Percentiles rank a stretch among this genome's conserved stretches.
Evolutionary conservation across 2,888 invertebrate genomes (phyloP).

Genomic region (Incurvaria masculella): DNA sequence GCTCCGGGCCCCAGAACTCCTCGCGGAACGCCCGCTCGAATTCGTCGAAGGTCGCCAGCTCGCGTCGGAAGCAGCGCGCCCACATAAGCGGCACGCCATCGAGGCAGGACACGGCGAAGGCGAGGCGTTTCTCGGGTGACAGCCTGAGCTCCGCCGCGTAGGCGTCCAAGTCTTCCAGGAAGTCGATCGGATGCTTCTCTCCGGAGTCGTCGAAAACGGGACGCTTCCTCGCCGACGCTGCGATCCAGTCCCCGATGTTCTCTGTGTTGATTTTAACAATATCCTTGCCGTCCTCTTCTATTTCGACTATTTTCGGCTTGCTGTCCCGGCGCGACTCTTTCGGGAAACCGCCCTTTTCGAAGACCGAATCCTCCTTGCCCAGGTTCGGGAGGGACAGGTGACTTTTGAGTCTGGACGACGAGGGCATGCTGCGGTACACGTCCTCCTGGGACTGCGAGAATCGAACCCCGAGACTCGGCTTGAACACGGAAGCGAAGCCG

Average conservation of each 20-base stretch:
- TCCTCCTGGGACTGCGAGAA: conserved; percentile 49
- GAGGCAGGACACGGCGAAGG: conserved; percentile 44
- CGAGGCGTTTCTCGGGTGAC: conserved; percentile 36
- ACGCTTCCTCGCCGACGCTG: conserved; percentile 39
- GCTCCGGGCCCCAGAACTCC: conserved; percentile 46
- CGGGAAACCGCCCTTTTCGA: conserved; percentile 25
- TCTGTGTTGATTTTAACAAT: conserved; percentile 35
- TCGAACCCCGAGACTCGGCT: conserved; percentile 44
- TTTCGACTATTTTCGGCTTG: conserved; percentile 36
- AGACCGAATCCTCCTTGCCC: conserved; percentile 31
- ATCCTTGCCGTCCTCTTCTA: conserved; percentile 30
- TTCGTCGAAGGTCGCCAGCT: conserved; percentile 34
- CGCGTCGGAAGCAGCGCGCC: conserved; percentile 44
- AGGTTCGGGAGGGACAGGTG: conserved; percentile 51
- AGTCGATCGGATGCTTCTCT: conserved; percentile 47
- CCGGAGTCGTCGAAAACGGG: conserved; percentile 45
- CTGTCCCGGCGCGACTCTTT: conserved; percentile 25
- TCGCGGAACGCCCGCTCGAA: conserved; percentile 44
- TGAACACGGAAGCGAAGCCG: conserved; percentile 35
- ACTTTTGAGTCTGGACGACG: conserved; percentile 37
- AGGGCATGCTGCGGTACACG: conserved; percentile 42
- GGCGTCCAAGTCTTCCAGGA: conserved; percentile 40
- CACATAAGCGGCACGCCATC: conserved; percentile 47
- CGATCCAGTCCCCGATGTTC: conserved; percentile 40
- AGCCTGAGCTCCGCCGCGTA: conserved; percentile 43